These are phyloP conservation scores for Anhinga anhinga DNA, from an alignment of 2,113 vertebrate genomes.

Conservation along the genomic window DNA sequence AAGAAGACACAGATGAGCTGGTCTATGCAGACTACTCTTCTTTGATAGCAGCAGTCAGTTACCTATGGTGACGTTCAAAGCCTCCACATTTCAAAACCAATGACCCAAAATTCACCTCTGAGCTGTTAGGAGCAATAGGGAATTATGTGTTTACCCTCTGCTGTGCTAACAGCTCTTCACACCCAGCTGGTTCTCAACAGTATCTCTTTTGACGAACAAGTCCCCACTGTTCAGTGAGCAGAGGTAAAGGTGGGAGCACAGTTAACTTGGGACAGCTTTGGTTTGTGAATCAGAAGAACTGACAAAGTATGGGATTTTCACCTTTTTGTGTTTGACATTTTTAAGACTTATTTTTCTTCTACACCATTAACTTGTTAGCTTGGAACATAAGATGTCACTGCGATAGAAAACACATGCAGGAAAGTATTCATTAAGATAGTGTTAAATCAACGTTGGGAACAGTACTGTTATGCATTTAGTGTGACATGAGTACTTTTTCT, in stretches of 20 bases:
- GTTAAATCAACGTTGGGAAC: neutral
- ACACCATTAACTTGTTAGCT: neutral
- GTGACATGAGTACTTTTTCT: neutral
- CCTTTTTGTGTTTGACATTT: neutral
- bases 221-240: neutral
- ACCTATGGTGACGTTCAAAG: neutral
- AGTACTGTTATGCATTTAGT: neutral
- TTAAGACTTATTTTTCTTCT: neutral
- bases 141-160: accelerated
- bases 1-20: neutral
- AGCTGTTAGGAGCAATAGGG: neutral
- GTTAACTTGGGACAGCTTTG: neutral
- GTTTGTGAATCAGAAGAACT: neutral
- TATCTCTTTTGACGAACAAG: neutral
- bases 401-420: neutral
- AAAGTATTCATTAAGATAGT: neutral
- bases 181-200: neutral
- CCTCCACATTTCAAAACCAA: neutral
- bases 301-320: neutral
- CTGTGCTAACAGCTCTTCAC: neutral
- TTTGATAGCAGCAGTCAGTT: neutral
- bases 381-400: neutral
- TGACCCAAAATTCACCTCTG: neutral
- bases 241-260: neutral
- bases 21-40: neutral